Evolutionary conservation across 2,113 vertebrate species (phyloP).

Genomic region (Corythornis cristatus): DNA sequence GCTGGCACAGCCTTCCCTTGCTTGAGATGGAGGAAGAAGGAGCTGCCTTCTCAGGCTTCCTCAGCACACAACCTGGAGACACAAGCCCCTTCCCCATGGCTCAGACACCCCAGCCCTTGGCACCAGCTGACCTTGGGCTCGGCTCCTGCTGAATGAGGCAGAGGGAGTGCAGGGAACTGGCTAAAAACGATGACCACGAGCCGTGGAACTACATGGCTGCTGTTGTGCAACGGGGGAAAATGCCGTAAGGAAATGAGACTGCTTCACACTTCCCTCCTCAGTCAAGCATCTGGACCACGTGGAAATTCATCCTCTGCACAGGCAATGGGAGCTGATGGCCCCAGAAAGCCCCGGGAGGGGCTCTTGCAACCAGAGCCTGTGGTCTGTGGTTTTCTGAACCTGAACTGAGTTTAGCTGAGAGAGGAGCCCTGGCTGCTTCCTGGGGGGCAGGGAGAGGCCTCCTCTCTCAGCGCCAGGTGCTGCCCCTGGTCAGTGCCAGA

Average conservation of each 20-base stretch:
- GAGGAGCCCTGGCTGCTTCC: not conserved
- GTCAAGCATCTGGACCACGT: not conserved
- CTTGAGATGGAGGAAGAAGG: not conserved
- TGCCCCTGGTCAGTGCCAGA: not conserved
- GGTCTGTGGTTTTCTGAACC: not conserved
- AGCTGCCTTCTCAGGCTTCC: not conserved
- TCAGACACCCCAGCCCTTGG: not conserved
- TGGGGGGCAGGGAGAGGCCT: fast-evolving
- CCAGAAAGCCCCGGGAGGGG: not conserved
- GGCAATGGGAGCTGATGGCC: fast-evolving
- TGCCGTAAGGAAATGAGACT: fast-evolving
- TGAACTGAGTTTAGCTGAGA: fast-evolving
- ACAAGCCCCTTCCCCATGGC: not conserved
- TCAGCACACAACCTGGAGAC: not conserved
- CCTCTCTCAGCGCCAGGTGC: fast-evolving
- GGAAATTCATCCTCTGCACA: not conserved
- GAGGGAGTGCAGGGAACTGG: not conserved
- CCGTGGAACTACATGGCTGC: not conserved
- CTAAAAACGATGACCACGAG: not conserved
- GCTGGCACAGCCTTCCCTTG: not conserved
- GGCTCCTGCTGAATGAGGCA: not conserved
- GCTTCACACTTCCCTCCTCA: not conserved
- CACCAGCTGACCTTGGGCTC: not conserved
- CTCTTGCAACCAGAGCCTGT: fast-evolving
- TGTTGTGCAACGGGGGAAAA: not conserved